A percentile compares a stretch with the other conserved stretches of the same genome.
Evolutionary conservation across 2,113 vertebrate genomes (phyloP).

Genomic region (Notarius quadriscutis): DNA sequence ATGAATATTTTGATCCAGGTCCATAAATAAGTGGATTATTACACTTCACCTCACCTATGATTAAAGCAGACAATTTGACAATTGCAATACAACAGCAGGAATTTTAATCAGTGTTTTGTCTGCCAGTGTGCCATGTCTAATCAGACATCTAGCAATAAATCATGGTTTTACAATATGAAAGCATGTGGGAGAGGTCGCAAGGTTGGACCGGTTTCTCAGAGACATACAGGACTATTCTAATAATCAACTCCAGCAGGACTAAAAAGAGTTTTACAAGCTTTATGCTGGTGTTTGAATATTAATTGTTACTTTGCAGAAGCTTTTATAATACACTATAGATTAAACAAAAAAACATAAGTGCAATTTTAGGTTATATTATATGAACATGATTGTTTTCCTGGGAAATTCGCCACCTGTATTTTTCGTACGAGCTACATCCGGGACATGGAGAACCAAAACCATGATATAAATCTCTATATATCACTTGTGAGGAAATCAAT

Average conservation of each 20-base stretch:
- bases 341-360: not conserved
- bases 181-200: conserved; percentile 22
- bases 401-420: no score
- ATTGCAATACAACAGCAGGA: conserved; percentile 36
- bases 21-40: not conserved
- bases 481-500: no score
- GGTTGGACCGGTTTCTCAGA: not conserved
- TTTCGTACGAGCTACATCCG: no score
- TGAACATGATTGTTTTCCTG: no score
- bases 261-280: not conserved
- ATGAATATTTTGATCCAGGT: not conserved
- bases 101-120: conserved; percentile 51
- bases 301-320: not conserved
- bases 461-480: no score
- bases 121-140: conserved; percentile 55
- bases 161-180: not conserved
- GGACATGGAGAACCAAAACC: no score
- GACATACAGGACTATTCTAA: not conserved
- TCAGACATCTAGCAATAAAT: conserved; percentile 41
- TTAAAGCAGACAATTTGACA: conserved; percentile 11
- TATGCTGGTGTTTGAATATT: not conserved
- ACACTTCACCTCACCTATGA: not conserved
- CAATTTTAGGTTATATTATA: no score
- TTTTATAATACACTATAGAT: not conserved
- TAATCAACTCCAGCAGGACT: not conserved